Evolutionary conservation across 2,113 vertebrate genomes (phyloP).

Genomic region (Sisor rabdophorus): DNA sequence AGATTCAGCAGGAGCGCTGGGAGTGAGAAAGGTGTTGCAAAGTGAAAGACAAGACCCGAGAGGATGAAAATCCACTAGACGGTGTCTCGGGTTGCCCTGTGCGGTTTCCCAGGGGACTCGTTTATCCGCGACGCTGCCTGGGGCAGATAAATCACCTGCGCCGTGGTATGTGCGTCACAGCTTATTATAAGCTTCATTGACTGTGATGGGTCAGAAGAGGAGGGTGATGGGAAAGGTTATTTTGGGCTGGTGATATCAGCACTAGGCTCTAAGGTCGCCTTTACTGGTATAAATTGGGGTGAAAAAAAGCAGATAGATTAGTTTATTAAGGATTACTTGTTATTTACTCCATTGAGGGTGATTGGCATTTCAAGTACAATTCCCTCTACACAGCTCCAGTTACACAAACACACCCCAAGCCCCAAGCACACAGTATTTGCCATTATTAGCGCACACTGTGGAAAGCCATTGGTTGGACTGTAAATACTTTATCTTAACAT

Average conservation of each 20-base stretch:
- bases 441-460: conserved; percentile 23
- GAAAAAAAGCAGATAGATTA: conserved; percentile 11
- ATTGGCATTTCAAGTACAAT: conserved; percentile 38
- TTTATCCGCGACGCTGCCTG: conserved; percentile 53
- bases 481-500: conserved; percentile 22
- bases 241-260: not conserved
- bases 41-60: conserved; percentile 39
- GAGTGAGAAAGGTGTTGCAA: conserved; percentile 34
- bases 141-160: conserved; percentile 56
- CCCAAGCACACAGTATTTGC: conserved; percentile 19
- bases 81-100: conserved; percentile 46
- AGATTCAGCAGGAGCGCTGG: conserved; percentile 28
- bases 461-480: conserved; percentile 7
- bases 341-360: conserved; percentile 39
- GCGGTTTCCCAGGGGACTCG: conserved; percentile 56
- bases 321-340: conserved; percentile 38
- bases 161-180: conserved; percentile 41
- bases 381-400: conserved; percentile 51
- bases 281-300: conserved; percentile 1
- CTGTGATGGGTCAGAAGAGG: conserved; percentile 36
- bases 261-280: conserved; percentile 25
- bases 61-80: conserved; percentile 38
- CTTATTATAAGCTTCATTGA: conserved; percentile 58
- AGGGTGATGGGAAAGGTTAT: conserved; percentile 37
- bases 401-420: conserved; percentile 36